Conservation (phyloP, 2,888 invertebrate genomes). For the Watsonalla cultraria region DNA sequence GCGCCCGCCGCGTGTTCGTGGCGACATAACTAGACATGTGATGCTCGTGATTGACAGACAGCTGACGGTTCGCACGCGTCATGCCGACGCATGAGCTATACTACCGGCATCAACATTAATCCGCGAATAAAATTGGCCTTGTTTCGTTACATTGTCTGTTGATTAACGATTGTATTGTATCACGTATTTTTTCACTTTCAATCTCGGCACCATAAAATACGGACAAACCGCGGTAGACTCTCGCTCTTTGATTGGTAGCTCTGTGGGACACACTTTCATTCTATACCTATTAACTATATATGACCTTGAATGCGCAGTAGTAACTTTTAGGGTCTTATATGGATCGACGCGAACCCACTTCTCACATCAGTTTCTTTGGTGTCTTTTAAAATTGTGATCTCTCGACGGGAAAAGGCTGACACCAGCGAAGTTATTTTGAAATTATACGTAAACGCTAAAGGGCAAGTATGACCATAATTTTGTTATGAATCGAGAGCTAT, state of each 20-base stretch:
- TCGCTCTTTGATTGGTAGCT: no score
- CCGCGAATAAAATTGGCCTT: not conserved
- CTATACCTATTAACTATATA: no score
- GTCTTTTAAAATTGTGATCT: not conserved
- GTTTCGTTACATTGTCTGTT: not conserved
- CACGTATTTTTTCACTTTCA: no score
- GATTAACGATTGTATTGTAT: not conserved
- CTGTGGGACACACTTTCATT: no score
- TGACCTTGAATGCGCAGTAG: no score
- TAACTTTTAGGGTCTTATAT: no score
- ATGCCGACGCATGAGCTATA: not conserved
- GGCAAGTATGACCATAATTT: conserved; percentile 24
- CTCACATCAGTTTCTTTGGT: not conserved
- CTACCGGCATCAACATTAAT: not conserved
- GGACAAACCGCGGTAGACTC: no score
- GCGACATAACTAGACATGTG: conserved; percentile 66
- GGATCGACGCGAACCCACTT: no score
- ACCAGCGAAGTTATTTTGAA: not conserved
- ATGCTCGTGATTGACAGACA: conserved; percentile 62
- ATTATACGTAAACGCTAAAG: conserved; percentile 16
- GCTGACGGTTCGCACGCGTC: conserved; percentile 57
- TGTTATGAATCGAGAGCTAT: conserved; percentile 26
- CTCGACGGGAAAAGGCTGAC: not conserved
- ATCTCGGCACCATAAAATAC: no score
- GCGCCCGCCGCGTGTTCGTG: conserved; percentile 29